Evolutionary conservation across 2,797 vertebrate species (phyloP).

Genomic region (Podarcis lilfordi): DNA sequence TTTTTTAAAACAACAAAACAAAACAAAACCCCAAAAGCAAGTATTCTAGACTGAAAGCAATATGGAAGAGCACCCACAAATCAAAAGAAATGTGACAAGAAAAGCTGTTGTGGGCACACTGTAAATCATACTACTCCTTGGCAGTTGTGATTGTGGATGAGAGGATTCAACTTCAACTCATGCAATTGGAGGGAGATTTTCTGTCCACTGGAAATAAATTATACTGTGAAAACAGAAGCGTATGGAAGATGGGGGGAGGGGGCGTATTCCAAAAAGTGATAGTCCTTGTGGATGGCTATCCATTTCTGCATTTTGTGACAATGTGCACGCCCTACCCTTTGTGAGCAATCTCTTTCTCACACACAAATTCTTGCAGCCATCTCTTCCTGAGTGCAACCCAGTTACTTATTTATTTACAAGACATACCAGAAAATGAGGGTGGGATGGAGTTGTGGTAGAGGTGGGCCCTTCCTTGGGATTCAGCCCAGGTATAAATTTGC

Average conservation of each 20-base stretch:
- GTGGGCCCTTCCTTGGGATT: constrained; percentile 35
- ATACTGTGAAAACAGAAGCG: neutral
- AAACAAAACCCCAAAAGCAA: neutral
- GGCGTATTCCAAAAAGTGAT: neutral
- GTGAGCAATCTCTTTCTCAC: neutral
- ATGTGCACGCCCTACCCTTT: neutral
- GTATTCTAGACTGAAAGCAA: neutral
- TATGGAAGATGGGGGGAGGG: neutral
- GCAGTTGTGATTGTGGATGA: neutral
- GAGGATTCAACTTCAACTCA: constrained; percentile 7
- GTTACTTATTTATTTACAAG: constrained; percentile 30
- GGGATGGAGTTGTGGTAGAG: constrained; percentile 38
- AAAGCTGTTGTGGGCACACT: neutral
- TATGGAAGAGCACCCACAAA: neutral
- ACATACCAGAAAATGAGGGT: constrained; percentile 41
- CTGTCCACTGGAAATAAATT: neutral
- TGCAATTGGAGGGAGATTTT: constrained; percentile 26
- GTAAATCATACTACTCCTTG: neutral
- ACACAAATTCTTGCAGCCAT: constrained; percentile 36
- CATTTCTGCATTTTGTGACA: neutral
- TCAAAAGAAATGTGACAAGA: neutral
- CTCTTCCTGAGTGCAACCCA: constrained; percentile 43
- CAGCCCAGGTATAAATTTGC: constrained; percentile 46
- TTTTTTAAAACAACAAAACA: neutral
- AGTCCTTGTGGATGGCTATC: constrained; percentile 37